Conservation (phyloP, 2,113 vertebrate species). For the Puma concolor region DNA sequence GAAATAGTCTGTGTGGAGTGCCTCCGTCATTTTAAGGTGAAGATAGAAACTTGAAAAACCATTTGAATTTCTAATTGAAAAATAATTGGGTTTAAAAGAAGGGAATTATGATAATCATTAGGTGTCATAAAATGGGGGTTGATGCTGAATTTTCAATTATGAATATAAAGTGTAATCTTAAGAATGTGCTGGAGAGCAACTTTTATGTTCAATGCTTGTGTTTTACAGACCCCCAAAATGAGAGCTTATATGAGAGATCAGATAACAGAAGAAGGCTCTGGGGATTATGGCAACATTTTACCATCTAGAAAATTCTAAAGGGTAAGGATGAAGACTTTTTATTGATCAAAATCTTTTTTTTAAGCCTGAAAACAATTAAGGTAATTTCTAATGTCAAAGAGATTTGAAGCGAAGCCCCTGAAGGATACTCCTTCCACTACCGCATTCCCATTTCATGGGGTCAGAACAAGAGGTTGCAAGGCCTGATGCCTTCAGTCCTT, state of each 20-base stretch:
- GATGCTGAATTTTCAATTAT: background rate
- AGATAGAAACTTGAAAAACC: conserved; percentile 78
- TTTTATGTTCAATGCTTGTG: background rate
- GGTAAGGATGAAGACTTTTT: background rate
- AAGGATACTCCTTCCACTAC: background rate
- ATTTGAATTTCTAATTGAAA: conserved; percentile 82
- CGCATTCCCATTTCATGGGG: too few species aligned
- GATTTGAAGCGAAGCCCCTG: background rate
- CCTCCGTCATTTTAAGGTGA: conserved; percentile 68
- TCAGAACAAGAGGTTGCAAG: background rate
- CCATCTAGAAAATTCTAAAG: background rate
- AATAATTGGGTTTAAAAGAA: conserved; percentile 69
- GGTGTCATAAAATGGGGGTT: background rate
- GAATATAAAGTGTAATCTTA: background rate
- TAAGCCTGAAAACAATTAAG: background rate
- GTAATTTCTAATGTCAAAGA: background rate
- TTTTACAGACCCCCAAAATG: background rate
- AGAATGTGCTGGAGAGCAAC: background rate
- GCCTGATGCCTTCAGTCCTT: background rate
- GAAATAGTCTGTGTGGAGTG: conserved; percentile 34
- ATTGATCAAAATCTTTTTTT: background rate
- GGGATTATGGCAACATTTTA: background rate
- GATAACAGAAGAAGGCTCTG: background rate
- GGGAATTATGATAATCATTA: conserved; percentile 61
- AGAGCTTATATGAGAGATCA: background rate